A percentile compares a stretch with the other conserved stretches of the same genome.
These are phyloP conservation scores for Uria aalge DNA, from an alignment of 2,113 vertebrate species.

Conservation along the genomic window DNA sequence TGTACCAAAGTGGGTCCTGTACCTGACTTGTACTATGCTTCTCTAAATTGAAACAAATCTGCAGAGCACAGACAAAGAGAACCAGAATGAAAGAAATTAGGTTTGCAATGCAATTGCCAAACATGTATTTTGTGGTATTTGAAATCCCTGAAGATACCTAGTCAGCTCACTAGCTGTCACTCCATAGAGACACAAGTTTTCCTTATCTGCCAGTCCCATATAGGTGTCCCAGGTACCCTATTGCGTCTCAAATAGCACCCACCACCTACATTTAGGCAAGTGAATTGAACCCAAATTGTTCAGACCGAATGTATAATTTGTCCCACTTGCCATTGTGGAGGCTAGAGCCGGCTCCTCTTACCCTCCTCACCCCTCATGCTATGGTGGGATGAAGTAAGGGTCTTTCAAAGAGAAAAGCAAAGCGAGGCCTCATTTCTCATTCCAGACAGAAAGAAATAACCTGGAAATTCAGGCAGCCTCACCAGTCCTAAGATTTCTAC, in stretches of 20 bases:
- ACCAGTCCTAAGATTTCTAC: neutral
- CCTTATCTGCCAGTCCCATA: neutral
- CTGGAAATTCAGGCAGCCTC: neutral
- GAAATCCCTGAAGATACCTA: neutral
- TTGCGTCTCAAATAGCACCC: neutral
- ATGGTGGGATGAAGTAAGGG: neutral
- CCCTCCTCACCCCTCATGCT: neutral
- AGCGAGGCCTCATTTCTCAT: neutral
- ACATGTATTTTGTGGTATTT: neutral
- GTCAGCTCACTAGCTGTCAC: neutral
- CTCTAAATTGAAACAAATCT: neutral
- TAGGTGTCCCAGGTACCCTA: neutral
- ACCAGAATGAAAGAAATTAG: neutral
- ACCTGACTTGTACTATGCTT: neutral
- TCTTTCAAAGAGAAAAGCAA: neutral
- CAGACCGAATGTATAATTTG: rapidly evolving
- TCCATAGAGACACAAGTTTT: neutral
- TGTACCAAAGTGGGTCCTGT: neutral
- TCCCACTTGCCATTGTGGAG: neutral
- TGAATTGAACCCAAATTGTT: neutral
- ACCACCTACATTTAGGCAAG: neutral
- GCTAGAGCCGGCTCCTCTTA: neutral
- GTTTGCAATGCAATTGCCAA: neutral
- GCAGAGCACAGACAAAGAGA: neutral
- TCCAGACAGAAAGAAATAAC: neutral